These are phyloP conservation scores for Siniperca knerii DNA, from an alignment of 2,113 vertebrate species.

Conservation along the genomic window DNA sequence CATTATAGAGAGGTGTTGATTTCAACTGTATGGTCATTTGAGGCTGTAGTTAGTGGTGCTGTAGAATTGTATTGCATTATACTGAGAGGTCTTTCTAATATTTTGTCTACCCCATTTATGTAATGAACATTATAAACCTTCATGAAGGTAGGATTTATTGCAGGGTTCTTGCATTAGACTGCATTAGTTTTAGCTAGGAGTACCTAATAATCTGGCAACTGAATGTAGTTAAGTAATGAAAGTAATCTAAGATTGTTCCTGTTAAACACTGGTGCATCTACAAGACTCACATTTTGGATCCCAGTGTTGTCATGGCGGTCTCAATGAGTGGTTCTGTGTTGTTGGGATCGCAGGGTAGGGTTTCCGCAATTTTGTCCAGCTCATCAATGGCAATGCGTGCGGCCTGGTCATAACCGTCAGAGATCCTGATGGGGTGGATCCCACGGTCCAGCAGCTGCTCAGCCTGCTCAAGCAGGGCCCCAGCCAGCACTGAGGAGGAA, in stretches of 20 bases:
- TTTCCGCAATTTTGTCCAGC: conserved; percentile 94
- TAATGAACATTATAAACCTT: no score
- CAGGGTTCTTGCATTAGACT: no score
- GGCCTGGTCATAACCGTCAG: conserved; percentile 96
- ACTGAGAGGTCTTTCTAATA: no score
- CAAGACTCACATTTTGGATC: conserved; percentile 95
- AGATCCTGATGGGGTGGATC: conserved; percentile 96
- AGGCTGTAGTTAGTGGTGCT: no score
- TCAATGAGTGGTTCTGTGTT: conserved; percentile 94
- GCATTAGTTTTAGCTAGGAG: no score
- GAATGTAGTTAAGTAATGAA: no score
- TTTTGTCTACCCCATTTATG: no score
- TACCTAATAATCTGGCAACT: no score
- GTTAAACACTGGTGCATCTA: background rate
- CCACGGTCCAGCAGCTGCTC: conserved; percentile 95
- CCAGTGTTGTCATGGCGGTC: conserved; percentile 97
- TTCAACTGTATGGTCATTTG: no score
- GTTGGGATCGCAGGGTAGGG: conserved; percentile 89
- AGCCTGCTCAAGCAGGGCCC: conserved; percentile 94
- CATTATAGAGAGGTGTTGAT: no score
- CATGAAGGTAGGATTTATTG: no score
- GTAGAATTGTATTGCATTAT: no score
- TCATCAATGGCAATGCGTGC: conserved; percentile 91
- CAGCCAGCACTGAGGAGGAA: conserved; percentile 89
- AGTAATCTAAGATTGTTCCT: background rate